These are phyloP conservation scores for Erebia ligea DNA, from an alignment of 2,888 invertebrate species.

Conservation along the genomic window DNA sequence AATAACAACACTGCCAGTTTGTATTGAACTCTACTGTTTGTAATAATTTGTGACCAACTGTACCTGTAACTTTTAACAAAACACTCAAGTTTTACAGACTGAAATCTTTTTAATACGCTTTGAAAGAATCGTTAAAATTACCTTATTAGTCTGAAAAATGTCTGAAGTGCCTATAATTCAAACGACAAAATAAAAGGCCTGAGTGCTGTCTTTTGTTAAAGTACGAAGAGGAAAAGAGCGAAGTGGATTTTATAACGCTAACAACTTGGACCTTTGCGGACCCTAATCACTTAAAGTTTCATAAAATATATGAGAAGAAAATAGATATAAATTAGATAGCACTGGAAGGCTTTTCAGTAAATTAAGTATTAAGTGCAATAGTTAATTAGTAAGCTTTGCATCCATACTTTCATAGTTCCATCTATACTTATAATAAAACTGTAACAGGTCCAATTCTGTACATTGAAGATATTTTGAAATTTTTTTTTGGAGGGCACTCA, in stretches of 20 bases:
- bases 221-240: constrained; percentile 28
- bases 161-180: constrained; percentile 29
- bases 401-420: no score
- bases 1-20: no score
- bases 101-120: constrained; percentile 7
- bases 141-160: constrained; percentile 23
- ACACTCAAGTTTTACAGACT: background rate
- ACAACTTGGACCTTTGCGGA: constrained; percentile 12
- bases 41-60: background rate
- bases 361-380: background rate
- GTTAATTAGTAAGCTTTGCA: background rate
- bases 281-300: constrained; percentile 3
- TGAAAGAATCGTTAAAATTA: constrained; percentile 6
- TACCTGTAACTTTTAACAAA: background rate
- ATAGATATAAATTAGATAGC: background rate
- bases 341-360: background rate
- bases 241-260: constrained; percentile 15
- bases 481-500: no score
- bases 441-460: no score
- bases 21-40: background rate
- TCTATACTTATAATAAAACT: no score
- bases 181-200: constrained; percentile 11
- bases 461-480: no score
- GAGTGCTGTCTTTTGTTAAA: constrained; percentile 33
- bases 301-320: background rate